Percentiles rank a stretch among this genome's conserved stretches.
These are phyloP conservation scores for Xerus inauris DNA, from an alignment of 2,113 vertebrate species.

Conservation along the genomic window DNA sequence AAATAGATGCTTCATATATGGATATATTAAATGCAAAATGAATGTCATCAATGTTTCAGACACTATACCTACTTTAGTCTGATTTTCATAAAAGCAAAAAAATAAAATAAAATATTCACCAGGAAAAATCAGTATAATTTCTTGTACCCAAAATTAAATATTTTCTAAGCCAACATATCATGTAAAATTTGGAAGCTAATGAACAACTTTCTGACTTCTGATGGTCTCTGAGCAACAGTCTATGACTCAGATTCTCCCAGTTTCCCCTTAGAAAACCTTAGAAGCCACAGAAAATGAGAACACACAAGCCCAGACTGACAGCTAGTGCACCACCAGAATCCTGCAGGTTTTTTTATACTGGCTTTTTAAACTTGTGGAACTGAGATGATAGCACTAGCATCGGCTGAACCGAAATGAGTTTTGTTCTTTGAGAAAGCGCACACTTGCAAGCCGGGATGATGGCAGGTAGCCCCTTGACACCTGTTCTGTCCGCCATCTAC, in stretches of 20 bases:
- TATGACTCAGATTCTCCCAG: fast-evolving
- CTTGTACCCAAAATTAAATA: background rate
- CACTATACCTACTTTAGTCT: background rate
- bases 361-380: background rate
- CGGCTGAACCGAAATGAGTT: background rate
- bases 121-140: background rate
- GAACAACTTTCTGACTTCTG: background rate
- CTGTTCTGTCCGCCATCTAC: background rate
- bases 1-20: background rate
- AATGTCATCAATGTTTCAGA: background rate
- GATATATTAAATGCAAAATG: background rate
- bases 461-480: background rate
- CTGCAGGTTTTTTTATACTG: background rate
- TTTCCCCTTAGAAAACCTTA: background rate
- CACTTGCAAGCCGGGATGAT: fast-evolving
- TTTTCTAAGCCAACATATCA: background rate
- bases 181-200: background rate
- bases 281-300: background rate
- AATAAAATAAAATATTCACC: background rate
- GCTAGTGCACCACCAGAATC: background rate
- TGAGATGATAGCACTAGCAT: background rate
- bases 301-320: background rate
- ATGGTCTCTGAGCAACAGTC: background rate
- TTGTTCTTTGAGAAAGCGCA: background rate
- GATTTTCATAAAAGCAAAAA: background rate